Conservation (phyloP, 2,113 vertebrate genomes). For the Corythornis madagascariensis region DNA sequence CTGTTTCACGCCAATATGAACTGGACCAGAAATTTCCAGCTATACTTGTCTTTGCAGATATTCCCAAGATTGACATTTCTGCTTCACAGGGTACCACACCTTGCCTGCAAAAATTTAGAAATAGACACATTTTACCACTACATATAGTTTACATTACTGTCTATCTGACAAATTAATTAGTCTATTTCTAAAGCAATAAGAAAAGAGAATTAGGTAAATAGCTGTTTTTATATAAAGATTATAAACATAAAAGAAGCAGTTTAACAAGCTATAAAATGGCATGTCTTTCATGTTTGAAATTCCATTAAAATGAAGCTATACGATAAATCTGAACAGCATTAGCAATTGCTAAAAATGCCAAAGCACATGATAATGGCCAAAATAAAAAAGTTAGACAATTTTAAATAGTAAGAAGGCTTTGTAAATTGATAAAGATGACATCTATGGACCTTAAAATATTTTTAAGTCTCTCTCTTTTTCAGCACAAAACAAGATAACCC, state of each 20-base stretch:
- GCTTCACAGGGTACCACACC: constrained; percentile 78
- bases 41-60: constrained; percentile 49
- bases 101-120: constrained; percentile 76
- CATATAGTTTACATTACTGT: neutral
- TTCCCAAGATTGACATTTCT: constrained; percentile 73
- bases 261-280: constrained; percentile 38
- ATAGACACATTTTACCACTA: constrained; percentile 19
- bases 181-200: constrained; percentile 34
- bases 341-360: neutral
- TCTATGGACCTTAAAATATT: neutral
- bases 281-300: neutral
- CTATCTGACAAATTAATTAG: constrained; percentile 49
- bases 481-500: neutral
- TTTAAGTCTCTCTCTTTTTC: neutral
- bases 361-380: neutral
- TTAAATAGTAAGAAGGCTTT: neutral
- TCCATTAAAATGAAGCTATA: constrained; percentile 16
- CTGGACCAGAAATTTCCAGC: constrained; percentile 61
- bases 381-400: neutral
- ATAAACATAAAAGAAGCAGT: constrained; percentile 21
- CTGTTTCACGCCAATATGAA: constrained; percentile 56
- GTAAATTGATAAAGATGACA: neutral
- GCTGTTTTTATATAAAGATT: constrained; percentile 4
- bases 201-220: constrained; percentile 53
- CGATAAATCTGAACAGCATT: neutral